These are phyloP conservation scores for Euproctis similis DNA, from an alignment of 2,888 invertebrate genomes.

Conservation along the genomic window DNA sequence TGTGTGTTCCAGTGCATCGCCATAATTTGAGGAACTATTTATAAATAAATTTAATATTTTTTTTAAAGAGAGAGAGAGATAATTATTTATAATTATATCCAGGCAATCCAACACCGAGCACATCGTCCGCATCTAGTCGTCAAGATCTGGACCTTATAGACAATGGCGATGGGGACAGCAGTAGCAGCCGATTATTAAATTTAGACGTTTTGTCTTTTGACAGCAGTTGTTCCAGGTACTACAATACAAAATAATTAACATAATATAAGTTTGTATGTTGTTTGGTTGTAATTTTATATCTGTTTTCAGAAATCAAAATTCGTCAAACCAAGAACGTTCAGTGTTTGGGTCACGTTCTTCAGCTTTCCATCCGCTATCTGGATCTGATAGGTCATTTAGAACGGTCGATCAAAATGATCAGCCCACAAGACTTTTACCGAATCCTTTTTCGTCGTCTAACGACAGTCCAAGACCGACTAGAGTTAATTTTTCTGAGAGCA, in stretches of 20 bases:
- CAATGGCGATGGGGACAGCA: slow-evolving; percentile 33
- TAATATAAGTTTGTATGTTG: not conserved
- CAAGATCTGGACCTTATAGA: slow-evolving; percentile 33
- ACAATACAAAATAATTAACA: not conserved
- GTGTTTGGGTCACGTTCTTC: slow-evolving; percentile 56
- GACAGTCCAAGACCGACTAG: slow-evolving; percentile 31
- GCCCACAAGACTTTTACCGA: slow-evolving; percentile 49
- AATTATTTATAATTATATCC: no score
- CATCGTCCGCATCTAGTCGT: slow-evolving; percentile 23
- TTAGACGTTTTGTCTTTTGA: slow-evolving; percentile 56
- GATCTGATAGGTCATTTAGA: slow-evolving; percentile 40
- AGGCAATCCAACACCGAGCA: slow-evolving; percentile 35
- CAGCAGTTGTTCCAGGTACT: slow-evolving; percentile 41
- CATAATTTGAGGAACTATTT: no score
- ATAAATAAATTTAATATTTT: not conserved
- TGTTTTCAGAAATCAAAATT: slow-evolving; percentile 38
- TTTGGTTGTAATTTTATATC: no score
- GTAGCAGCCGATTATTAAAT: slow-evolving; percentile 44
- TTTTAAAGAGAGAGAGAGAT: no score
- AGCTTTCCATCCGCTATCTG: slow-evolving; percentile 57
- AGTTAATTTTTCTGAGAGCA: slow-evolving; percentile 28
- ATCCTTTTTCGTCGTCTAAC: slow-evolving; percentile 53
- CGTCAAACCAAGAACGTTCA: slow-evolving; percentile 37
- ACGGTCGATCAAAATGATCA: slow-evolving; percentile 47
- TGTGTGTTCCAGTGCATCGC: no score